Base-by-base conservation (phyloP, 2,888 invertebrate species). In the Lobophora halterata region DNA sequence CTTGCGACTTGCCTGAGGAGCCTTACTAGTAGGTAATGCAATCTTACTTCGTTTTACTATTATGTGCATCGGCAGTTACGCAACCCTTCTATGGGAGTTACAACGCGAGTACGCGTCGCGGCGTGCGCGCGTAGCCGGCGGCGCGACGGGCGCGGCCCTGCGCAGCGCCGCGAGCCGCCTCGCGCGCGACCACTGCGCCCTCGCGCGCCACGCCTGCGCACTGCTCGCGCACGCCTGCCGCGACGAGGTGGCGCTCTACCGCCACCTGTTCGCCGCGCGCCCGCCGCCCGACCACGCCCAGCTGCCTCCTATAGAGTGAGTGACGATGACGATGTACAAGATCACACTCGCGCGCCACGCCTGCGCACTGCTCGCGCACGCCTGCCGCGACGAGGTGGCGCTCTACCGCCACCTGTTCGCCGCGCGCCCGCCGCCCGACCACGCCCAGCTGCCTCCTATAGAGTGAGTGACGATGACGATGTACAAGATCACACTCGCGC, bases 361-460 rank as follows among this genome's bases (percentile, higher is more conserved):
- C 0, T 97, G 97, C 77, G 93, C 96, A 5, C 93, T 98, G 67
- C 89, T 98, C 17, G 92, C 98, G 17, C 96, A 98, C 72, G 93
- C 98, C 0, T 97, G 97, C 52, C 93, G 97, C 56, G 99, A 99
- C 78, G 99, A 99, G 74, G 93, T 96, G 60, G 93, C 95, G 49
- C 88, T 99, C 2, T 99, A 95, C 73, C 91, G 92, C 49, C 97
- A 98, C 71, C 98, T 98, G 79, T 99, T 99, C 69, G 88, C 90
- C 1, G 88, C 90, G 20, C 79, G 90, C 0, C 93, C 93, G 3
- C 75, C 86, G 0, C 90, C 92, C 68, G 88, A 90, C 1, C 12
- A 3, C 87, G 90, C 29, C 78, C 90, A 1, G 92, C 93, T 4
- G 72, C 86, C 1, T 90, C 92, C 52, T 26, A 69, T 96, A 3